A percentile compares a stretch with the other conserved stretches of the same genome.
These are phyloP conservation scores for Agrochola lota DNA, from an alignment of 2,888 invertebrate genomes.

Conservation along the genomic window DNA sequence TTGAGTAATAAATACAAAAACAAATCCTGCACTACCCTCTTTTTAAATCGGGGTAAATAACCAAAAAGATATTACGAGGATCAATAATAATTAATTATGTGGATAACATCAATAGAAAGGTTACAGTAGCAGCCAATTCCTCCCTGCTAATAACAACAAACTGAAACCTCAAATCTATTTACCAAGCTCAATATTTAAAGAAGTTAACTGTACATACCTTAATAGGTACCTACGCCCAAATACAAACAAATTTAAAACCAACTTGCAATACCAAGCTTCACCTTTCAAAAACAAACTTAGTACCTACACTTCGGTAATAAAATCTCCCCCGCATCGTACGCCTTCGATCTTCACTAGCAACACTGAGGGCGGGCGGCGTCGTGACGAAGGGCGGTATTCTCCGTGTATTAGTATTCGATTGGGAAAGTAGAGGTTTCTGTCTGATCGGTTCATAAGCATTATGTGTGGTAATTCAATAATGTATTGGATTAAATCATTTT, in stretches of 20 bases:
- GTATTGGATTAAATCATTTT: conserved; percentile 61
- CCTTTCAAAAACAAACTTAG: conserved; percentile 1
- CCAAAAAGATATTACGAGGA: background rate
- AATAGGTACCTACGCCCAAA: background rate
- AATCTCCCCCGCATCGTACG: conserved; percentile 24
- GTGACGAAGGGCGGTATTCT: conserved; percentile 63
- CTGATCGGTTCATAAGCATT: conserved; percentile 64
- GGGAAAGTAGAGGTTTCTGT: conserved; percentile 55
- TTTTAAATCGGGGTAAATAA: background rate
- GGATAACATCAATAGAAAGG: background rate
- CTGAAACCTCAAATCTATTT: background rate
- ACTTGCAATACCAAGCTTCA: too few relatives aligned
- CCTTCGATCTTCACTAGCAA: conserved; percentile 47
- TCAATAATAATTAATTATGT: too few relatives aligned
- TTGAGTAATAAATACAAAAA: background rate
- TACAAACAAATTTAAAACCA: background rate
- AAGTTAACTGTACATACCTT: background rate
- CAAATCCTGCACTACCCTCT: background rate
- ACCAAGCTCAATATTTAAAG: background rate
- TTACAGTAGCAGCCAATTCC: background rate
- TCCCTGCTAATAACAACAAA: background rate
- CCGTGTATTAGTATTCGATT: conserved; percentile 62
- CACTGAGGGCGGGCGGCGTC: conserved; percentile 55
- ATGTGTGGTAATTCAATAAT: conserved; percentile 60
- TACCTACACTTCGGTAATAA: conserved; percentile 1